Conservation (phyloP, 2,888 invertebrate species). For the Tipula confusa region DNA sequence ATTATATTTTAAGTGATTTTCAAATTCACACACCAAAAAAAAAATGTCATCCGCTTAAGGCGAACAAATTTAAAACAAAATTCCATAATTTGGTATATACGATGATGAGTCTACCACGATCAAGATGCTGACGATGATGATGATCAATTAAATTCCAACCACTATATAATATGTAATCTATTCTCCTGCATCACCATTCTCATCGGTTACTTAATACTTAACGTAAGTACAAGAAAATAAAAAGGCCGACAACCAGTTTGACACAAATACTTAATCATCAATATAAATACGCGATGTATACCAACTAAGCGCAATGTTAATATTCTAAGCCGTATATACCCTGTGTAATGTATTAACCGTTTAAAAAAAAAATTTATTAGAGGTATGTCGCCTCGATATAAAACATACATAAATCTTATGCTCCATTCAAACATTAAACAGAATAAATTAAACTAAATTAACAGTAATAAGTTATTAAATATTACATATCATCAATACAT, state of each 20-base stretch:
- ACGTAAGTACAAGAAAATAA: background rate
- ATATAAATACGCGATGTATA: background rate
- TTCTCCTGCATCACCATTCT: background rate
- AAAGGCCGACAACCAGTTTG: background rate
- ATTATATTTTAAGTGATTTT: background rate
- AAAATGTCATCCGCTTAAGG: background rate
- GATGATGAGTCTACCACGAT: background rate
- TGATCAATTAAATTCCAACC: constrained; percentile 12
- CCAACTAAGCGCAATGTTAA: background rate
- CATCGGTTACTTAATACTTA: background rate
- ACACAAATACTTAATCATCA: constrained; percentile 14
- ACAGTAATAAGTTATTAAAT: constrained; percentile 25
- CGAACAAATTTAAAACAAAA: background rate
- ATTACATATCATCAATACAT: constrained; percentile 16
- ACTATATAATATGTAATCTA: background rate
- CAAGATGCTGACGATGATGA: background rate
- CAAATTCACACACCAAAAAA: background rate
- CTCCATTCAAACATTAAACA: background rate
- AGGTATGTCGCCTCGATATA: background rate
- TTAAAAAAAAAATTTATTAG: background rate
- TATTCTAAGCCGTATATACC: background rate
- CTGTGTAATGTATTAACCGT: constrained; percentile 5
- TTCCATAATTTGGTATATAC: background rate
- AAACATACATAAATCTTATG: constrained; percentile 9
- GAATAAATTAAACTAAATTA: constrained; percentile 12